Evolutionary conservation across 2,888 invertebrate species (phyloP).

Genomic region (Magallana nippona): DNA sequence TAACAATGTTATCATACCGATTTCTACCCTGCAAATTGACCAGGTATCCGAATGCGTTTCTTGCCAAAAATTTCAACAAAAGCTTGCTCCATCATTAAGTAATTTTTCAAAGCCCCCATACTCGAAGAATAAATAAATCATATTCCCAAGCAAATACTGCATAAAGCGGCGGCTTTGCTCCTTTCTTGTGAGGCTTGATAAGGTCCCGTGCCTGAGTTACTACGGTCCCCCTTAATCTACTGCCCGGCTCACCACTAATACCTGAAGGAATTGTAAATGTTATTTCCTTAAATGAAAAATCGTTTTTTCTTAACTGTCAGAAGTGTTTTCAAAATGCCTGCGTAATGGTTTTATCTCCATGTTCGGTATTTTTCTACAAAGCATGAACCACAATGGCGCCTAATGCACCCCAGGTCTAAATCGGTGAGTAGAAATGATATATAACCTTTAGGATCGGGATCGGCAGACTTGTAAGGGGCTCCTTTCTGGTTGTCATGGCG

Average conservation of each 20-base stretch:
- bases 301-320: conserved; percentile 29
- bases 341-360: neutral
- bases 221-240: neutral
- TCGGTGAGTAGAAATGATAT: conserved; percentile 13
- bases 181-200: conserved; percentile 12
- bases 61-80: conserved; percentile 24
- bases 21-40: conserved; percentile 1
- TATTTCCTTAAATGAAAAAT: conserved; percentile 31
- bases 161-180: conserved; percentile 20
- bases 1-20: conserved; percentile 13
- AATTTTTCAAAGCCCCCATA: conserved; percentile 24
- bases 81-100: conserved; percentile 5
- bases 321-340: conserved; percentile 3
- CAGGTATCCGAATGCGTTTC: conserved; percentile 18
- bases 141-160: conserved; percentile 23
- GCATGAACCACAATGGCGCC: conserved; percentile 17
- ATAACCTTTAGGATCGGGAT: conserved; percentile 25
- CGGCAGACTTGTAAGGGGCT: neutral
- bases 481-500: conserved; percentile 5
- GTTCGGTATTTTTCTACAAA: neutral
- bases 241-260: conserved; percentile 7
- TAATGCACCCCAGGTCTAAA: neutral
- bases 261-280: conserved; percentile 18
- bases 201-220: conserved; percentile 17
- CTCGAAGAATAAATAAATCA: conserved; percentile 29